These are phyloP conservation scores for Linnaemya vulpina DNA, from an alignment of 2,888 invertebrate species.

Conservation along the genomic window DNA sequence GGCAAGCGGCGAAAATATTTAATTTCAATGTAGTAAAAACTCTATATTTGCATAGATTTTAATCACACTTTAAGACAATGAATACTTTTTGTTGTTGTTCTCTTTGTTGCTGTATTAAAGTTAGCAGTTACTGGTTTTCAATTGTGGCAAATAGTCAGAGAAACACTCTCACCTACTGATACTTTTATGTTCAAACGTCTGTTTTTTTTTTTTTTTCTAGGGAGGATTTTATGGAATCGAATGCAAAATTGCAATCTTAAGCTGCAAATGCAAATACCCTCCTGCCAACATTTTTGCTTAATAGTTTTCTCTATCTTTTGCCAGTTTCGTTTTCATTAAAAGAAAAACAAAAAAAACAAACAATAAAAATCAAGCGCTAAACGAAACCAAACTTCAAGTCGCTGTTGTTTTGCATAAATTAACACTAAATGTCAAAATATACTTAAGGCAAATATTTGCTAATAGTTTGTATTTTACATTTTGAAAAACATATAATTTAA, in stretches of 20 bases:
- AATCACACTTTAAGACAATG: constrained; percentile 70
- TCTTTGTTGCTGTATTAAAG: constrained; percentile 48
- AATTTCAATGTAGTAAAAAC: constrained; percentile 65
- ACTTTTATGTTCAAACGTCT: not conserved
- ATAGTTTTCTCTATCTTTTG: constrained; percentile 22
- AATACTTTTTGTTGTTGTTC: constrained; percentile 40
- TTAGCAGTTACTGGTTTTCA: constrained; percentile 51
- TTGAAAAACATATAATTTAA: constrained; percentile 71
- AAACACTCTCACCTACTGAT: constrained; percentile 55
- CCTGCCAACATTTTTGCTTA: constrained; percentile 12
- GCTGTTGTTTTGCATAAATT: constrained; percentile 68
- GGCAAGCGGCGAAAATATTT: constrained; percentile 50
- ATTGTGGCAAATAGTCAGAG: constrained; percentile 36
- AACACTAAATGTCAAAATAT: constrained; percentile 72
- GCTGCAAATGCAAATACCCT: constrained; percentile 38
- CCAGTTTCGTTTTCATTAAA: constrained; percentile 53
- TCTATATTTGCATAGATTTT: constrained; percentile 72
- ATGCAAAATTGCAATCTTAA: constrained; percentile 31
- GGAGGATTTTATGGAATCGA: constrained; percentile 55
- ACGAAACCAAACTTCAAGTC: not conserved
- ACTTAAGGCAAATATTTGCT: constrained; percentile 72
- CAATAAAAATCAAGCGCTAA: too few relatives aligned
- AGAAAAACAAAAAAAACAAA: not conserved
- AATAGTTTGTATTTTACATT: constrained; percentile 72
- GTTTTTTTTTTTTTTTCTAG: constrained; percentile 1